Percentiles rank a stretch among this genome's conserved stretches.
Conservation (phyloP, 2,888 invertebrate genomes). For the Habrosyne pyritoides region DNA sequence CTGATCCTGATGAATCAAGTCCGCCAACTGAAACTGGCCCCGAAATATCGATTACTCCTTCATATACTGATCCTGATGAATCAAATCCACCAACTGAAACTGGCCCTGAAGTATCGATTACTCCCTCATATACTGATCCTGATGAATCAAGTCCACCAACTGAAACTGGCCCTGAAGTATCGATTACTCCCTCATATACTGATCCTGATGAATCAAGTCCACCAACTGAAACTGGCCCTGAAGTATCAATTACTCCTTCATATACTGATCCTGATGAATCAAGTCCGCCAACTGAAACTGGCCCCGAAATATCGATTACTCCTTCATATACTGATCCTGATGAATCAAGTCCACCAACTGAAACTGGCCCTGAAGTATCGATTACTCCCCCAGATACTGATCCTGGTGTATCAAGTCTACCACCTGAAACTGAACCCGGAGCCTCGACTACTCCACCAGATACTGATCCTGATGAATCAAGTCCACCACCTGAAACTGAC, state of each 20-base stretch:
- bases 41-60: conserved; percentile 11
- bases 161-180: conserved; percentile 11
- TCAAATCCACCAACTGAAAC: conserved; percentile 9
- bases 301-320: too few relatives aligned
- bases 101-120: neutral
- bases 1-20: conserved; percentile 10
- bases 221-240: conserved; percentile 13
- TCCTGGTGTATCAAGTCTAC: neutral
- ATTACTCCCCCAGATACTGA: conserved; percentile 8
- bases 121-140: neutral
- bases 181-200: conserved; percentile 7
- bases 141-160: neutral
- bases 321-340: too few relatives aligned
- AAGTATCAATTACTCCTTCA: too few relatives aligned
- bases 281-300: neutral
- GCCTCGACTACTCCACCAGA: too few relatives aligned
- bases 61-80: conserved; percentile 4
- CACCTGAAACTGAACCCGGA: conserved; percentile 14
- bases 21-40: conserved; percentile 9
- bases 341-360: conserved; percentile 12
- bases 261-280: too few relatives aligned
- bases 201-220: conserved; percentile 1
- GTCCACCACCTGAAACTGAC: neutral
- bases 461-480: too few relatives aligned
- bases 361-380: conserved; percentile 11